Evolutionary conservation across 2,888 invertebrate genomes (phyloP), one percentile per base, ranked within the genome.

Genomic region (Dolichopus griseipennis): DNA sequence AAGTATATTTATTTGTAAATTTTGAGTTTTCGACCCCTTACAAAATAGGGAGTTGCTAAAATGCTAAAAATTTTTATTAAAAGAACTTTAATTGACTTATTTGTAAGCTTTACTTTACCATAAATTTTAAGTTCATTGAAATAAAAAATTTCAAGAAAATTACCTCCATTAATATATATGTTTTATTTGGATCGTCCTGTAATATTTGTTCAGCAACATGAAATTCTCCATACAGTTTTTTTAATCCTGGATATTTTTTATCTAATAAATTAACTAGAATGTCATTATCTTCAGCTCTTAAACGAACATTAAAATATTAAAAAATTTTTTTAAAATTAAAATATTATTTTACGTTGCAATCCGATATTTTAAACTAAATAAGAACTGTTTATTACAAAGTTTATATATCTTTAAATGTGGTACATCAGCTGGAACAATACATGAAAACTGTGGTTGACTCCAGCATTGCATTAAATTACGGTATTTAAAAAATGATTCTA

Each of bases 241-340:
- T 80, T 34, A 88, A 73, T 27, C 79, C 76, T 1, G 80, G 76
- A 27, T 84, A 83, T 69, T 82, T 81, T 2, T 76, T 77, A 67
- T 85, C 82, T 64, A 89, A 79, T 62, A 89, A 81, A 10, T 84
- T 82, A 8, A 87, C 82, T 68, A 89, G 79, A 70, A 88, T 88
- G 72, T 89, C 89, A 75, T 89, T 87, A 73, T 89, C 89, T 79
- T 88, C 88, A 75, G 88, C 87, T 0, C 89, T 88, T 66, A 3
- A 52, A 52, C 12, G 8, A 75, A 73, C 62, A 33, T 67, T 8
- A 67, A 66, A 8, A 18, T 27, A 22, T 22, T 12, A 21, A 62
- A 62, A 4, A 22, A 22, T 22, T 8, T 62, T 22, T 12, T 62
- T 22, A 22, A 62, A 62, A 22, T 10, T 62, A 62, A 10, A 62